Conservation (phyloP, 1,140 invertebrate genomes). For the Orius laevigatus region DNA sequence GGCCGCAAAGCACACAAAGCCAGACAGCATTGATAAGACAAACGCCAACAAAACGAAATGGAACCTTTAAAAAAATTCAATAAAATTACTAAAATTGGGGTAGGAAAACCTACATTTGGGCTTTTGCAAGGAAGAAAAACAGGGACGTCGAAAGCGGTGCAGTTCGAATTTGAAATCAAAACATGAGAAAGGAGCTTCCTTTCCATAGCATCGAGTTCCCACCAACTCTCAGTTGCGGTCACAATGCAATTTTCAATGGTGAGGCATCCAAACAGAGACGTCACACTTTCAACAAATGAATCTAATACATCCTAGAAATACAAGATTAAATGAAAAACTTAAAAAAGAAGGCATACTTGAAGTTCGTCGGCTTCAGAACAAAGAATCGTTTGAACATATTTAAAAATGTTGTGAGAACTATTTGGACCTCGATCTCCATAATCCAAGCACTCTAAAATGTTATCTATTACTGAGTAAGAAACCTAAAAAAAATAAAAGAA, state of each 20-base stretch:
- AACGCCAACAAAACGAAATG: conserved; percentile 60
- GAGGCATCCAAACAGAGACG: conserved; percentile 62
- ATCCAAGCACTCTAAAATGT: conserved; percentile 51
- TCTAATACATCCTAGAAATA: conserved; percentile 49
- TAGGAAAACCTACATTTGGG: conserved; percentile 45
- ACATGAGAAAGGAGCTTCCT: conserved; percentile 52
- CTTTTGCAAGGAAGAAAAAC: conserved; percentile 69
- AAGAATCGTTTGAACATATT: conserved; percentile 45
- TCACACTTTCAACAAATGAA: conserved; percentile 52
- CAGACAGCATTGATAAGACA: conserved; percentile 55
- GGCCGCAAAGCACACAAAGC: conserved; percentile 60
- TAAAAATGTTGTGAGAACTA: conserved; percentile 39
- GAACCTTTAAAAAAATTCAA: conserved; percentile 42
- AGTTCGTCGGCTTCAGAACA: conserved; percentile 50
- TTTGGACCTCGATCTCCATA: conserved; percentile 35
- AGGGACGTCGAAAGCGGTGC: conserved; percentile 53
- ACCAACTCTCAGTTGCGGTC: conserved; percentile 64
- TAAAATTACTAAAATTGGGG: neutral
- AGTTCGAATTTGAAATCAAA: conserved; percentile 41
- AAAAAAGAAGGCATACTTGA: conserved; percentile 36
- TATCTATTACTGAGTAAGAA: conserved; percentile 54
- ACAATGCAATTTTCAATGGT: conserved; percentile 55
- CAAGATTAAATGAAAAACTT: conserved; percentile 12
- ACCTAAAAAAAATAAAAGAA: conserved; percentile 28
- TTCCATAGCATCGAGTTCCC: conserved; percentile 51